Evolutionary conservation across 2,888 invertebrate genomes (phyloP).

Genomic region (Orthosia gothica): DNA sequence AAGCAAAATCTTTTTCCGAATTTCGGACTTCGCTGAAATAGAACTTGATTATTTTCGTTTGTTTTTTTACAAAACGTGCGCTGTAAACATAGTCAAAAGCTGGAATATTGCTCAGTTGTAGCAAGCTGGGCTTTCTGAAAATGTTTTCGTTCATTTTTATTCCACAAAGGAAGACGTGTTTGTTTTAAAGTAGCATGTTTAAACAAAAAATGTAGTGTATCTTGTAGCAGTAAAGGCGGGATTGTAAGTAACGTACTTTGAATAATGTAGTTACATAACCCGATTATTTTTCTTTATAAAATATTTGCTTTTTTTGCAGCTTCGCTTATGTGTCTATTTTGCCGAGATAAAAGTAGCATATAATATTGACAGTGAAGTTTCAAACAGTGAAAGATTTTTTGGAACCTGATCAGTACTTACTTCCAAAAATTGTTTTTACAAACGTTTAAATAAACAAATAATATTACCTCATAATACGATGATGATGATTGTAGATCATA

Average conservation of each 20-base stretch:
- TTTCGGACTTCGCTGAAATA: slow-evolving; percentile 25
- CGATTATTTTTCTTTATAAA: not conserved
- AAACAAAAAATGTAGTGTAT: slow-evolving; percentile 31
- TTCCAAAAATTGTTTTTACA: not conserved
- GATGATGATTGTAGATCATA: too few relatives aligned
- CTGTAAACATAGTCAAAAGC: slow-evolving; percentile 12
- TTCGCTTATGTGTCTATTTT: too few relatives aligned
- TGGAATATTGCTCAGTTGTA: slow-evolving; percentile 28
- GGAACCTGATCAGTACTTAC: too few relatives aligned
- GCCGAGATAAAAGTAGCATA: too few relatives aligned
- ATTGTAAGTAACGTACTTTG: not conserved
- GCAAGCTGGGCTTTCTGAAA: slow-evolving; percentile 28
- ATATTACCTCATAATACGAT: too few relatives aligned
- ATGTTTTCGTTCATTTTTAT: slow-evolving; percentile 25
- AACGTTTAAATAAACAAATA: not conserved
- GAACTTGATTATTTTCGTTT: slow-evolving; percentile 50
- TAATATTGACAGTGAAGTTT: too few relatives aligned
- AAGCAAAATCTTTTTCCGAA: slow-evolving; percentile 44
- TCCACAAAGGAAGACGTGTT: slow-evolving; percentile 25
- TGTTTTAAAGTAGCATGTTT: slow-evolving; percentile 16
- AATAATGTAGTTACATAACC: slow-evolving; percentile 9
- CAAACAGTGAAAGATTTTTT: too few relatives aligned
- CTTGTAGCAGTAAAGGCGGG: slow-evolving; percentile 10
- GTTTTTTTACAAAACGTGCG: slow-evolving; percentile 37
- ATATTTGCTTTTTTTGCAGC: too few relatives aligned